Evolutionary conservation across 2,113 vertebrate species (phyloP), one percentile per base, ranked within the genome.

Genomic region (Cephalopterus ornatus): DNA sequence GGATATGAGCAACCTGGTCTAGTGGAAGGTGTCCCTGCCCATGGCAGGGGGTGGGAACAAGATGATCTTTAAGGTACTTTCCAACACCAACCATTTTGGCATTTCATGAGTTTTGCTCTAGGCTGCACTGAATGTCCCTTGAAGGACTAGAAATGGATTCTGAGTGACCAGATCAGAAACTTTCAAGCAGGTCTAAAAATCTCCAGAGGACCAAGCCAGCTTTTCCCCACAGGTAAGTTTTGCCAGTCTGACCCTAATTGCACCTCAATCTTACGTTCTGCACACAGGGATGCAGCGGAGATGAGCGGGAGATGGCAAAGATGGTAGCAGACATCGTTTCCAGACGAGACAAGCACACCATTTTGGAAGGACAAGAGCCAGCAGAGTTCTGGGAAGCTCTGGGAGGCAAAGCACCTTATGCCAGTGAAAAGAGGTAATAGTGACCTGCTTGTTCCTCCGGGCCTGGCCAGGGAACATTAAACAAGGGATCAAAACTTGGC

Each of bases 361-460:
- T 99, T 90, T 98, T 98, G 98, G 99, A 99, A 85, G 98, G 98
- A 20, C 99, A 99, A 97, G 99, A 99, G 70, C 98, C 98, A 20
- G 97, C 98, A 46, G 98, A 99, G 35, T 99, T 99, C 97, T 99
- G 99, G 99, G 97, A 99, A 37, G 98, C 98, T 28, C 78, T 99
- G 75, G 99, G 99, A 92, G 99, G 99, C 67, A 99, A 98, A 96
- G 98, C 98, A 10, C 98, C 98, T 21, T 99, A 99, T 2, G 97
- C 98, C 89, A 98, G 91, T 55, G 98, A 99, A 88, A 99, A 98
- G 93, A 98, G 98, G 99, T 99, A 96, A 91, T 12, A 52, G n/a
- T 49, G 32, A 61, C 62, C 58, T 52, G 4, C n/a, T 82, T 28
- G 32, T 14, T 88, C 44, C n/a, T 49, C 42, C 63, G 14, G 24